Conservation (phyloP, 2,888 invertebrate genomes). For the Lottia gigantea region DNA sequence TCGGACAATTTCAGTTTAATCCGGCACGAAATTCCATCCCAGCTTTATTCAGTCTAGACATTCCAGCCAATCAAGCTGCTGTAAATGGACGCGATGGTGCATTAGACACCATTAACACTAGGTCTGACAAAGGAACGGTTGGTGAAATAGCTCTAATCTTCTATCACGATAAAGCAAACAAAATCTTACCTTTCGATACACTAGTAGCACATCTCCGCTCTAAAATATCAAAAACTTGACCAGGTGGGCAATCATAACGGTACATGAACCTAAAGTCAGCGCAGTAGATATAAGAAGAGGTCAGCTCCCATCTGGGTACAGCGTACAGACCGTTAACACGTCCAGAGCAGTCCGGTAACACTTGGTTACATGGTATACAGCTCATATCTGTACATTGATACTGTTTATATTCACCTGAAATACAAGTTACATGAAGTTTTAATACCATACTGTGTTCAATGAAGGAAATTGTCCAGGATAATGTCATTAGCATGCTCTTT, state of each 20-base stretch:
- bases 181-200: conserved; percentile 20
- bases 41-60: too few relatives aligned
- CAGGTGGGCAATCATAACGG: conserved; percentile 38
- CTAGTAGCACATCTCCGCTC: conserved; percentile 26
- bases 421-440: neutral
- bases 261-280: conserved; percentile 26
- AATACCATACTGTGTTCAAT: too few relatives aligned
- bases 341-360: neutral
- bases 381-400: conserved; percentile 32
- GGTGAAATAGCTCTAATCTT: too few relatives aligned
- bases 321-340: neutral
- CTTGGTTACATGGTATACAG: neutral
- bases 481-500: too few relatives aligned
- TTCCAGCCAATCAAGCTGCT: too few relatives aligned
- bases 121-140: too few relatives aligned
- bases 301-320: conserved; percentile 24
- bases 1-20: too few relatives aligned
- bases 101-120: too few relatives aligned
- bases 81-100: too few relatives aligned
- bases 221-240: conserved; percentile 39
- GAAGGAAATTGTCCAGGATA: too few relatives aligned
- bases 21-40: too few relatives aligned
- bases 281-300: conserved; percentile 27
- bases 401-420: conserved; percentile 49
- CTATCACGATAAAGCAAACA: too few relatives aligned